Percentiles rank a stretch among this genome's conserved stretches.
Evolutionary conservation across 2,113 vertebrate genomes (phyloP).

Genomic region (Illadopsis cleaveri): DNA sequence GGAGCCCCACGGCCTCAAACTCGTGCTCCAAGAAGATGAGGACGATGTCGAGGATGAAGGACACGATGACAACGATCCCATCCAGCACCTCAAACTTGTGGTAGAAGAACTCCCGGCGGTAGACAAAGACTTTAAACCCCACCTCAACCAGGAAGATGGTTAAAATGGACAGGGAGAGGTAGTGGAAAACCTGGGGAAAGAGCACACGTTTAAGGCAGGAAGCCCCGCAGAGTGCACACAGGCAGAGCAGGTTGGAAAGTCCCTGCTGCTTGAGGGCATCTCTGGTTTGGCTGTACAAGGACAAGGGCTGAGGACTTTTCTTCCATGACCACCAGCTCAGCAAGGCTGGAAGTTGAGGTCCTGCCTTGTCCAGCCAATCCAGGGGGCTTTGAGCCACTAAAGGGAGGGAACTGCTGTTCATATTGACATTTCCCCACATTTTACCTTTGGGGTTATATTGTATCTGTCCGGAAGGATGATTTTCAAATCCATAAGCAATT

Average conservation of each 20-base stretch:
- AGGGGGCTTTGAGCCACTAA: neutral
- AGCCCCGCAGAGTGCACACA: accelerated
- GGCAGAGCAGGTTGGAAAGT: neutral
- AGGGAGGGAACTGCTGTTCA: neutral
- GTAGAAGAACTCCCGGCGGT: conserved; percentile 87
- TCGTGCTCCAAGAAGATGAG: conserved; percentile 84
- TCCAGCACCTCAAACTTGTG: conserved; percentile 98
- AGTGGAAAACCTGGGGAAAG: conserved; percentile 87
- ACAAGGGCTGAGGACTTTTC: neutral
- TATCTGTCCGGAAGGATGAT: conserved; percentile 80
- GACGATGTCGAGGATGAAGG: conserved; percentile 87
- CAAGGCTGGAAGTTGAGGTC: neutral
- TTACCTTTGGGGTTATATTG: conserved; percentile 80
- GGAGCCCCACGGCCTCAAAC: conserved; percentile 86
- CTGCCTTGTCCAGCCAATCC: neutral
- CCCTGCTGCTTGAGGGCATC: accelerated
- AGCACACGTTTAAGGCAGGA: neutral
- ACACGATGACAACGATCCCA: conserved; percentile 83
- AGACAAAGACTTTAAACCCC: conserved; percentile 85
- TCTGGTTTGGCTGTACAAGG: neutral
- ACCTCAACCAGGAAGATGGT: conserved; percentile 91
- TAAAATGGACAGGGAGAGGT: conserved; percentile 87
- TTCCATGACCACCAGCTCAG: accelerated
- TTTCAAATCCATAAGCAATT: conserved; percentile 88
- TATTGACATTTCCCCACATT: accelerated